phyloP scores from a whole-genome alignment of 2,888 invertebrate genomes.

The Selenia dentaria region DNA sequence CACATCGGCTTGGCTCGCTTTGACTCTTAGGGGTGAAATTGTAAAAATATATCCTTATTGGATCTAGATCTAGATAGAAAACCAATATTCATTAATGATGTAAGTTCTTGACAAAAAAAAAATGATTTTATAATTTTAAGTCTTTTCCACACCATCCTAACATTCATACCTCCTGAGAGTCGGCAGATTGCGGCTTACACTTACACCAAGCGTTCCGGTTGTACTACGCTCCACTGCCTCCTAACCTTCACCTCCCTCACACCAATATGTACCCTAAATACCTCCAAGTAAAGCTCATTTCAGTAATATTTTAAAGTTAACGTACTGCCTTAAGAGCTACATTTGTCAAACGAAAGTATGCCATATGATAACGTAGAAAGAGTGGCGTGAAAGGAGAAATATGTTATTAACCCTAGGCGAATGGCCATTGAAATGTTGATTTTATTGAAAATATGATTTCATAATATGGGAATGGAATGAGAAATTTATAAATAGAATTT shows the following conservation, averaged over 20 bases:
- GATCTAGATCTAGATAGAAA: no score
- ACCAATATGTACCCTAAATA: constrained; percentile 35
- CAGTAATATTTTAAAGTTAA: constrained; percentile 1
- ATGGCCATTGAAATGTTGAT: constrained; percentile 50
- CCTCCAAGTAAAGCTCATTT: constrained; percentile 27
- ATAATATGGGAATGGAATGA: constrained; percentile 36
- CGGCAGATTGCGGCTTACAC: constrained; percentile 76
- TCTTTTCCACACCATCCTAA: constrained; percentile 48
- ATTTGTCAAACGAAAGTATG: constrained; percentile 33
- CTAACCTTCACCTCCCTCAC: constrained; percentile 22
- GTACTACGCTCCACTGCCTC: constrained; percentile 46
- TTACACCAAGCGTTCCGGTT: constrained; percentile 62
- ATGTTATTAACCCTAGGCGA: constrained; percentile 25
- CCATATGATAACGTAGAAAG: constrained; percentile 30
- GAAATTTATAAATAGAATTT: constrained; percentile 29
- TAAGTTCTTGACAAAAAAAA: no score
- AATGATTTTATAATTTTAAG: no score
- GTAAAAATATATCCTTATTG: no score
- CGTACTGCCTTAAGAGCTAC: constrained; percentile 10
- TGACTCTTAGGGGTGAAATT: no score
- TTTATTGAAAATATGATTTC: constrained; percentile 60
- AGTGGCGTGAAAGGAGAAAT: constrained; percentile 21
- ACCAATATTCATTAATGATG: no score
- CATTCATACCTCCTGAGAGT: constrained; percentile 68
- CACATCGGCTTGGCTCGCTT: no score